Evolutionary conservation across 2,888 invertebrate species (phyloP), one percentile per base, ranked within the genome.

Genomic region (Acleris holmiana): DNA sequence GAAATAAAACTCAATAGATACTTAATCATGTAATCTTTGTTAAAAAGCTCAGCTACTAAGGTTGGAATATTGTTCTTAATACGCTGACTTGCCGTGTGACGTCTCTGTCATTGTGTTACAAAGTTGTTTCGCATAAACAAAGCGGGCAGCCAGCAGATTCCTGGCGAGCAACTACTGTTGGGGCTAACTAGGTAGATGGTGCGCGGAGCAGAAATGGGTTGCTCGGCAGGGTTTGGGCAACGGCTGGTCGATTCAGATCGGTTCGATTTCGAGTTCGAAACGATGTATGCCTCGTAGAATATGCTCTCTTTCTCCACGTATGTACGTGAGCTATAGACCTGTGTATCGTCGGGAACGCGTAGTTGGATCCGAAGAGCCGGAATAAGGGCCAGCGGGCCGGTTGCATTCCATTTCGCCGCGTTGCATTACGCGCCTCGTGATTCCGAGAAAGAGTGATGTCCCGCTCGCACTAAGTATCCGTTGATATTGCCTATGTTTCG

Each of bases 371-470:
- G 56, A 75, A 74, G 75, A 69, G 73, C 71, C 76, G 72, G 73
- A 57, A 56, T 66, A 66, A 67, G 64, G 25, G 50, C 17, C 23
- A n/a, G 35, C 41, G 25, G 61, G 49, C 73, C 73, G 75, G 83
- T 84, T 86, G 83, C 89, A 90, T 90, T 91, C 90, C 90, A 83
- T 82, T 84, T 85, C 76, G 79, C 82, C 80, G 85, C 83, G 85
- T 86, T 84, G 86, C 87, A 87, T 85, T 83, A 74, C 87, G 80
- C 85, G 83, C 78, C 84, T 83, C 83, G 84, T 78, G 80, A 76
- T 91, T 91, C 90, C 82, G 80, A 88, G 91, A 91, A 91, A 85
- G 77, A 82, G 71, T 80, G 85, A 84, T 80, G 88, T 89, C 89
- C 84, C 83, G 80, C 89, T 89, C 89, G 82, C 90, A 88, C 90